Evolutionary conservation across 2,797 vertebrate species (phyloP).

Genomic region (Yasuhikotakia modesta): DNA sequence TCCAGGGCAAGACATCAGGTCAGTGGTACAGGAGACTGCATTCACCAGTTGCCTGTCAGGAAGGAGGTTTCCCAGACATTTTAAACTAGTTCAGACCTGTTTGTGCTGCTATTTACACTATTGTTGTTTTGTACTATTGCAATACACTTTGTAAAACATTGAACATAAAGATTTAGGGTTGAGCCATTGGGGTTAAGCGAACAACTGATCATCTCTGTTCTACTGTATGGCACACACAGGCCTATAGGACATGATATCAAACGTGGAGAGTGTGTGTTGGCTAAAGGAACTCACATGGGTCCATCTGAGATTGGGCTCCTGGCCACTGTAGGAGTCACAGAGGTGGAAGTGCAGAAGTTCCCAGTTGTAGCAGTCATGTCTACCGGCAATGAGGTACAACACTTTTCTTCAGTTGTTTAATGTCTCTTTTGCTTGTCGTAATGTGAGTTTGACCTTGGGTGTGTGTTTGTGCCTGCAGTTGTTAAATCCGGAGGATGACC

Average conservation of each 20-base stretch:
- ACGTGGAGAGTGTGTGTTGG: slow-evolving; percentile 94
- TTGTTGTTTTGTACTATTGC: no score
- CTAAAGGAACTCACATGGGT: slow-evolving; percentile 98
- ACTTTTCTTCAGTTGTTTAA: neutral
- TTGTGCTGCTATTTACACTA: no score
- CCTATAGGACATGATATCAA: slow-evolving; percentile 98
- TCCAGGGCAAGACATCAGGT: slow-evolving; percentile 95
- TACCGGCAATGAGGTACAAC: slow-evolving; percentile 91
- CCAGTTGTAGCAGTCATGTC: slow-evolving; percentile 99
- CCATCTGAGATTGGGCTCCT: slow-evolving; percentile 95
- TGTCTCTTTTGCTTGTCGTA: no score
- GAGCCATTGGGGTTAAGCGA: no score
- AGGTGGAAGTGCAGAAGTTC: slow-evolving; percentile 98
- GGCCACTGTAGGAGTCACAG: slow-evolving; percentile 95
- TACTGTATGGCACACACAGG: slow-evolving; percentile 67
- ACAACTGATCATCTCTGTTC: no score
- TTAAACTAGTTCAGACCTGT: no score
- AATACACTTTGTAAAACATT: no score
- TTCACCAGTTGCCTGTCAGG: no score
- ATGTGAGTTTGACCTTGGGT: no score
- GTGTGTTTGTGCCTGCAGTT: slow-evolving; percentile 71
- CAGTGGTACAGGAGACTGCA: neutral
- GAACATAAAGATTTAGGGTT: no score
- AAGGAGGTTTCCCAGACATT: no score
- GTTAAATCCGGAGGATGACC: slow-evolving; percentile 96